Evolutionary conservation across 1,140 invertebrate species (phyloP).

Genomic region (Calliphora vicina): DNA sequence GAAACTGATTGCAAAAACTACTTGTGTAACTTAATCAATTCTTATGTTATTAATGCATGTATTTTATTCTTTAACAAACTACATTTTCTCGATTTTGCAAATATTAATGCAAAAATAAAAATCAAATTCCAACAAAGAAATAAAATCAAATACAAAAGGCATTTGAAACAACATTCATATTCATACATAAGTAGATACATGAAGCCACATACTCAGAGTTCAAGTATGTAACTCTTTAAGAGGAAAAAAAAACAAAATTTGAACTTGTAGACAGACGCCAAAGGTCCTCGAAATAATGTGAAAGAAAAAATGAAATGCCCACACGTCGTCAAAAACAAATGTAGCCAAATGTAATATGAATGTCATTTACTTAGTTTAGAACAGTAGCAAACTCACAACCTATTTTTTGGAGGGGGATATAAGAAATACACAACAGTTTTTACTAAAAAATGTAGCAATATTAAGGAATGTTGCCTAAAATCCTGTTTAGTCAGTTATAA

Average conservation of each 20-base stretch:
- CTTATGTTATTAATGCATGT: no score
- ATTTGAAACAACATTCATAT: not conserved
- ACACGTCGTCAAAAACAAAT: constrained; percentile 34
- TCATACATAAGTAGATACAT: not conserved
- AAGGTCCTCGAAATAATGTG: constrained; percentile 21
- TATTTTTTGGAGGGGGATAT: not conserved
- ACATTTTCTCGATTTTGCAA: not conserved
- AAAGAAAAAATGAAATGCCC: constrained; percentile 11
- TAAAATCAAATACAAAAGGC: not conserved
- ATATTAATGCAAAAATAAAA: not conserved
- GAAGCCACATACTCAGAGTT: not conserved
- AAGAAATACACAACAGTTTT: not conserved
- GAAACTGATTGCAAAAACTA: not conserved
- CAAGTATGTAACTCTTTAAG: not conserved
- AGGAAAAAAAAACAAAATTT: not conserved
- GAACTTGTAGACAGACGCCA: constrained; percentile 34
- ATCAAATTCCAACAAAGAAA: not conserved
- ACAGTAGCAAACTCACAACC: not conserved
- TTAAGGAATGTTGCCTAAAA: not conserved
- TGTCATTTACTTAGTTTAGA: constrained; percentile 5
- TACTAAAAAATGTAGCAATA: not conserved
- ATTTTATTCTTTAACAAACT: not conserved
- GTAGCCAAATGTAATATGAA: constrained; percentile 33
- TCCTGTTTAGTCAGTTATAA: no score
- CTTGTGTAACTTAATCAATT: no score